phyloP scores from a whole-genome alignment of 2,113 vertebrate species.

The Numenius arquata region DNA sequence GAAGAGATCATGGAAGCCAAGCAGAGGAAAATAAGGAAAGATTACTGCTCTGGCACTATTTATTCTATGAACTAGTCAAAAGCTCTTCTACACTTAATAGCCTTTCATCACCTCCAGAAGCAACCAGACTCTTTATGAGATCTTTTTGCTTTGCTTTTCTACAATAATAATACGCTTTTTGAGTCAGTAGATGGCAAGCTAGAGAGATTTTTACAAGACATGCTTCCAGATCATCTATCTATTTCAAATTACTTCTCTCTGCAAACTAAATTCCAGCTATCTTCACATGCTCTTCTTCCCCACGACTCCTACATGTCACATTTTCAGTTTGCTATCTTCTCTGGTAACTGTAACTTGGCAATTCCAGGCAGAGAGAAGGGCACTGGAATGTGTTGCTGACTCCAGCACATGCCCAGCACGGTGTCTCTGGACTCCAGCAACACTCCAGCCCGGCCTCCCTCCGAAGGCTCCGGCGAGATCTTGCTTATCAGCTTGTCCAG shows the following conservation, averaged over 20 bases:
- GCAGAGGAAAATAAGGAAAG: not conserved
- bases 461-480: not conserved
- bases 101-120: not conserved
- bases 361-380: slow-evolving; percentile 1
- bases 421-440: not conserved
- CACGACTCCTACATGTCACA: slow-evolving; percentile 19
- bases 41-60: not conserved
- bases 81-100: not conserved
- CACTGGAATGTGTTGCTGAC: slow-evolving; percentile 22
- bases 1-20: not conserved
- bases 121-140: not conserved
- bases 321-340: not conserved
- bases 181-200: slow-evolving; percentile 39
- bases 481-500: not conserved
- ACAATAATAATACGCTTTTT: not conserved
- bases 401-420: slow-evolving; percentile 12
- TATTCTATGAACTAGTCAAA: not conserved
- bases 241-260: slow-evolving; percentile 14
- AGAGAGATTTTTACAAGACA: not conserved
- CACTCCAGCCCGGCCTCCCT: not conserved
- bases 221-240: slow-evolving; percentile 12
- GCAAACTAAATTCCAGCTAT: not conserved
- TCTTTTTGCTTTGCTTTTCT: not conserved
- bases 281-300: slow-evolving; percentile 17
- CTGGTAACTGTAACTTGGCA: slow-evolving; percentile 17